phyloP scores from a whole-genome alignment of 2,113 vertebrate genomes.

The Gallinago media region DNA sequence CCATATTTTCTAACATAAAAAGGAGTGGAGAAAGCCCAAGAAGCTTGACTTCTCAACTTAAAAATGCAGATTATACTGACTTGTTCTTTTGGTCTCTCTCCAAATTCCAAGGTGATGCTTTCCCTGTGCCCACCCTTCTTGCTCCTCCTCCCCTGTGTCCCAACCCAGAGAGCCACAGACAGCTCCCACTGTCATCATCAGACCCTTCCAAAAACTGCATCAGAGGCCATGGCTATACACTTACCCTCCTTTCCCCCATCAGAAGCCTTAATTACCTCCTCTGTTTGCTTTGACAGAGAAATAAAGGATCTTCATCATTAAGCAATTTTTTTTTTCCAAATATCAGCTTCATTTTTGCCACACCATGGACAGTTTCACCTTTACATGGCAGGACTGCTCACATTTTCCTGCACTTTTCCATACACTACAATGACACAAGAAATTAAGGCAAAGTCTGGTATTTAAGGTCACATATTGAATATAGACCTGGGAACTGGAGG shows the following conservation, averaged over 20 bases:
- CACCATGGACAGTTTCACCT: background rate
- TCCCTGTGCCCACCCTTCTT: background rate
- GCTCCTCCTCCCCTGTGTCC: rapidly evolving
- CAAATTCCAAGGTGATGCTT: background rate
- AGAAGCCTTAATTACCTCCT: background rate
- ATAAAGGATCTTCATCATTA: background rate
- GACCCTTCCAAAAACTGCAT: background rate
- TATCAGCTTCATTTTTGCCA: background rate
- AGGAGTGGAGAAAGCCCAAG: background rate
- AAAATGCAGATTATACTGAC: background rate
- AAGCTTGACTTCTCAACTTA: background rate
- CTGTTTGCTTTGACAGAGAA: background rate
- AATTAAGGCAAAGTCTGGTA: background rate
- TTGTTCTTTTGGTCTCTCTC: background rate
- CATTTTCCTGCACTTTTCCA: background rate
- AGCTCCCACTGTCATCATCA: background rate
- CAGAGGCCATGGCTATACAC: background rate
- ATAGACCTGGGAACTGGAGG: background rate
- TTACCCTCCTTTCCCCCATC: background rate
- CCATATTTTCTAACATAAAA: background rate
- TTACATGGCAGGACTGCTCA: background rate
- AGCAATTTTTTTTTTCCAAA: background rate
- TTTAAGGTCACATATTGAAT: background rate
- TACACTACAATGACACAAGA: background rate
- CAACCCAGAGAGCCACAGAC: background rate